Conservation (phyloP, 2,113 vertebrate genomes). For the Lophius piscatorius region DNA sequence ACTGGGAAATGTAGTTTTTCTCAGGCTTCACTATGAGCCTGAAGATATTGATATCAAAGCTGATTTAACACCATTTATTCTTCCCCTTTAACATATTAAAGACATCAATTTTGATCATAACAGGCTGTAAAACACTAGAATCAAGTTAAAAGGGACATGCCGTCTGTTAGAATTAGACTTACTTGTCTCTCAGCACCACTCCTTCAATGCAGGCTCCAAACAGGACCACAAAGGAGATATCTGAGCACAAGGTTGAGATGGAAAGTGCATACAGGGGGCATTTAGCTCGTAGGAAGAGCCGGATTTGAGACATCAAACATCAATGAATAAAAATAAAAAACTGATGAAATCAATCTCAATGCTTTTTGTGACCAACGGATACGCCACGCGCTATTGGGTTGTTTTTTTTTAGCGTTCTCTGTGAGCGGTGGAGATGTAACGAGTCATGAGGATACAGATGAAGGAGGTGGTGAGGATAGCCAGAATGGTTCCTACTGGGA, state of each 20-base stretch:
- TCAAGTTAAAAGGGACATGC: neutral
- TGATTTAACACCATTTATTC: too few relatives aligned
- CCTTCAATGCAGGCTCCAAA: slow-evolving; percentile 97
- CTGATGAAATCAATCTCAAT: neutral
- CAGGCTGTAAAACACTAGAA: neutral
- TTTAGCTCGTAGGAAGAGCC: neutral
- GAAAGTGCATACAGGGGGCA: neutral
- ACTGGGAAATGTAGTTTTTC: too few relatives aligned
- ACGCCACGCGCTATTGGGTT: neutral
- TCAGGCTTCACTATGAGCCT: too few relatives aligned
- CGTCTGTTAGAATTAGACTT: slow-evolving; percentile 44
- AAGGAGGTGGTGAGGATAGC: slow-evolving; percentile 94
- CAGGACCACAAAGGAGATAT: slow-evolving; percentile 91
- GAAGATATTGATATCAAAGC: too few relatives aligned
- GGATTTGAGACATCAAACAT: neutral
- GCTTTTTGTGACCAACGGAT: neutral
- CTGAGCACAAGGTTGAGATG: slow-evolving; percentile 73
- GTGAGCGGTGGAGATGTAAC: neutral
- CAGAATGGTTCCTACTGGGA: slow-evolving; percentile 93
- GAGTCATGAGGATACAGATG: slow-evolving; percentile 89
- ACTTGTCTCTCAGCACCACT: slow-evolving; percentile 95
- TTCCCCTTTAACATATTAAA: too few relatives aligned
- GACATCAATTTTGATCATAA: too few relatives aligned
- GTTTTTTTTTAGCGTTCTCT: neutral
- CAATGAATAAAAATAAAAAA: neutral